These are phyloP conservation scores for Caenorhabditis drosophilae DNA, from an alignment of 2,888 invertebrate species.

Conservation along the genomic window DNA sequence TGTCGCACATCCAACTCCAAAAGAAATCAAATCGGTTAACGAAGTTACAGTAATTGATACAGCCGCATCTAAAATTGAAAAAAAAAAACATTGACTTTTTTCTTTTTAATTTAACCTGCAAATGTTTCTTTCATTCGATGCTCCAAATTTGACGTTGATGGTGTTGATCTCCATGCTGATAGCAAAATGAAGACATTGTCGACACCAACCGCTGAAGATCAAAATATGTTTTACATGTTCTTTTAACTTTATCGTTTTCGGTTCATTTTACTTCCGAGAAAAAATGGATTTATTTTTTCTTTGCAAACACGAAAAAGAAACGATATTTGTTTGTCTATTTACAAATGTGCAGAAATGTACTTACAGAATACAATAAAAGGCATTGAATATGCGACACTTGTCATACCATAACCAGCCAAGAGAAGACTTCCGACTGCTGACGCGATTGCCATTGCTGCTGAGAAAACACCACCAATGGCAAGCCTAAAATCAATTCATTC, in stretches of 20 bases:
- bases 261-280: no score
- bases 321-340: background rate
- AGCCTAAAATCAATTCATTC: slow-evolving; percentile 22
- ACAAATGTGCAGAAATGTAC: slow-evolving; percentile 23
- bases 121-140: slow-evolving; percentile 86
- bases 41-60: slow-evolving; percentile 94
- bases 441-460: slow-evolving; percentile 87
- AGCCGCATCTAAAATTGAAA: slow-evolving; percentile 78
- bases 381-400: slow-evolving; percentile 68
- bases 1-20: slow-evolving; percentile 88
- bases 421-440: slow-evolving; percentile 87
- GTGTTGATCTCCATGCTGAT: slow-evolving; percentile 89
- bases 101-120: slow-evolving; percentile 78
- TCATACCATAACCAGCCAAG: slow-evolving; percentile 77
- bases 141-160: slow-evolving; percentile 75
- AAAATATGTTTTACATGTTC: background rate
- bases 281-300: no score
- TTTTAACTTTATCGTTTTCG: slow-evolving; percentile 4
- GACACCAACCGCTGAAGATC: slow-evolving; percentile 84
- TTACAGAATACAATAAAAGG: slow-evolving; percentile 69
- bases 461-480: slow-evolving; percentile 80
- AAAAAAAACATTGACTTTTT: slow-evolving; percentile 75
- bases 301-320: slow-evolving; percentile 2
- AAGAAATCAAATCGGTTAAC: slow-evolving; percentile 85
- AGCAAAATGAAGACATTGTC: slow-evolving; percentile 95